A percentile compares a stretch with the other conserved stretches of the same genome.
These are phyloP conservation scores for Babyrousa celebensis DNA, from an alignment of 2,797 vertebrate genomes.

Conservation along the genomic window DNA sequence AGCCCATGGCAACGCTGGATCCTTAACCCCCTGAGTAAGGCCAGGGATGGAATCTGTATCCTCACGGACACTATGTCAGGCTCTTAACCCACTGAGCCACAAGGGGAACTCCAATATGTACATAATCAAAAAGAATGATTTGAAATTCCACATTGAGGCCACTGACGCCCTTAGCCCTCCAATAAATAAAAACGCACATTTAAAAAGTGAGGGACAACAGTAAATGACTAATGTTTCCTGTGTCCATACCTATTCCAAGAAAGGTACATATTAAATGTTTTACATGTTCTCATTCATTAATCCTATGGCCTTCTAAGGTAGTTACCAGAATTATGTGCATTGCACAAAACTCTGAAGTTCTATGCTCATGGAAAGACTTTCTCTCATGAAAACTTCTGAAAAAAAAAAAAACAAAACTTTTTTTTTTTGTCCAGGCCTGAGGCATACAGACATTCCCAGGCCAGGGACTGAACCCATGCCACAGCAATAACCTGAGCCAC, in stretches of 20 bases:
- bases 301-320: background rate
- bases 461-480: too few species aligned
- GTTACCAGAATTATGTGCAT: background rate
- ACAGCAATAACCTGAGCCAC: too few species aligned
- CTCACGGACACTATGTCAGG: too few species aligned
- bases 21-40: too few species aligned
- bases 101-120: background rate
- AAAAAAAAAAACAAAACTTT: background rate
- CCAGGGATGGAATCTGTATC: too few species aligned
- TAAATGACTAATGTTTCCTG: fast-evolving
- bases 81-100: too few species aligned
- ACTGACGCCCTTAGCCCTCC: too few species aligned
- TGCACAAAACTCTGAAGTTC: background rate
- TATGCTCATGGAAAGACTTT: conserved; percentile 13
- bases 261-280: background rate
- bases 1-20: too few species aligned
- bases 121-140: background rate
- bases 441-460: too few species aligned
- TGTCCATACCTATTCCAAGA: background rate
- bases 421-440: too few species aligned
- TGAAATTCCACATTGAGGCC: background rate
- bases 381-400: background rate
- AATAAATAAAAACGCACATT: background rate
- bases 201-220: background rate
- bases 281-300: background rate